Evolutionary conservation across 2,888 invertebrate species (phyloP), one percentile per base, ranked within the genome.

Genomic region (Galerucella calmariensis): DNA sequence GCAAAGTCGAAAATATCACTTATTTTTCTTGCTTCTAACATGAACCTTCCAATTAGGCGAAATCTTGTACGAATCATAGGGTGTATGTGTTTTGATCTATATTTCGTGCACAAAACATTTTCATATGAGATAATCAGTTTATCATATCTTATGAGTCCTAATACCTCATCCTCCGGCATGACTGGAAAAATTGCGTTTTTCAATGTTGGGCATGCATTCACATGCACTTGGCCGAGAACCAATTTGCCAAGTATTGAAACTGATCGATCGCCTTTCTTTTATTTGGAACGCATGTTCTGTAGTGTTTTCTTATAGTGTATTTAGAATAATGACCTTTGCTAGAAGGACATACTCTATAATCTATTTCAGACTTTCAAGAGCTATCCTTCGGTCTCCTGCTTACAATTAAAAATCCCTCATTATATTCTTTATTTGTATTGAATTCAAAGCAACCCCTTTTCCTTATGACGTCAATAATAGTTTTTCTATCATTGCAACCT

Each of bases 101-200:
- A 79, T 68, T 75, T 80, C 27, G 74, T 61, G 63, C 80, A 79
- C 62, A 79, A 58, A 58, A 73, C 67, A 71, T 81, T 81, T 4
- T 74, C 81, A 69, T 78, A 81, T 12, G 76, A 27, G 51, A 81
- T 79, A 10, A 79, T 48, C n/a, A 81, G 67, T 62, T 72, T 71
- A 58, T 81, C 80, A 71, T 81, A 81, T 72, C 79, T 63, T 41
- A 81, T 76, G 0, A 74, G 16, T 14, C 73, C 59, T 20, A 75
- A 66, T 14, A 80, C 68, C 5, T 77, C 71, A 63, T 81, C 79
- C n/a, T n/a, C n/a, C n/a, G n/a, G 62, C 69, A 81, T 46, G 11
- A 75, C 69, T 46, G 81, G 81, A 59, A 81, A 79, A 58, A 79
- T 69, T 6, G 65, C 41, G 27, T 62, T 61, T 67, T 71, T 71